phyloP scores from a whole-genome alignment of 1,140 invertebrate species.

The Eriosoma lanigerum region DNA sequence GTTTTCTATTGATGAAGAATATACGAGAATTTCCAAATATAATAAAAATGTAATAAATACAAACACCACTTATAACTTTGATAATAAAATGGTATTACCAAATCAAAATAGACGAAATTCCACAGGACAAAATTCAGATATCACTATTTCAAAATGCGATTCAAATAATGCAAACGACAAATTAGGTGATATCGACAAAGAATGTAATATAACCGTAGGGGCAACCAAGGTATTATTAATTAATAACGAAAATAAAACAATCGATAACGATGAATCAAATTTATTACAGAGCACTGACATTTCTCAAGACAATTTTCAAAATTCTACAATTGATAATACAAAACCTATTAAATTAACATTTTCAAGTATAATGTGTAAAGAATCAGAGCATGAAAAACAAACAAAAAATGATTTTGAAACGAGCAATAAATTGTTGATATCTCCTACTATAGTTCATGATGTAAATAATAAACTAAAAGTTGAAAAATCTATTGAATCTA shows the following conservation, averaged over 20 bases:
- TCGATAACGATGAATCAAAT: neutral
- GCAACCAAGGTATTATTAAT: neutral
- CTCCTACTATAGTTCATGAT: neutral
- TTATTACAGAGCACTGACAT: neutral
- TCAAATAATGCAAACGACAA: neutral
- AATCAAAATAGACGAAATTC: neutral
- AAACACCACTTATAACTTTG: neutral
- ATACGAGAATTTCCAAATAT: neutral
- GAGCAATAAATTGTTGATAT: too few species aligned
- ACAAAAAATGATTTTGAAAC: too few species aligned
- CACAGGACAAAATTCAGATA: neutral
- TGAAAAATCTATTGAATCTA: slow-evolving; percentile 10
- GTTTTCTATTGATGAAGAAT: neutral
- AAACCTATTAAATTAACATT: neutral
- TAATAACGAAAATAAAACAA: neutral
- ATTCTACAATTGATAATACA: neutral
- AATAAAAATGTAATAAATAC: neutral
- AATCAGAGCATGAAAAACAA: neutral
- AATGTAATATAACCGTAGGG: neutral
- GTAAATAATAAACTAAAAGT: slow-evolving; percentile 2
- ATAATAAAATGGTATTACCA: neutral
- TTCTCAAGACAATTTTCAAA: neutral
- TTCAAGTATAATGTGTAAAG: neutral
- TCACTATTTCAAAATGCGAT: neutral
- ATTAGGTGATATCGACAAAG: neutral